A percentile compares a stretch with the other conserved stretches of the same genome.
phyloP scores from a whole-genome alignment of 1,140 invertebrate genomes.

The Drosophila kohkoa region DNA sequence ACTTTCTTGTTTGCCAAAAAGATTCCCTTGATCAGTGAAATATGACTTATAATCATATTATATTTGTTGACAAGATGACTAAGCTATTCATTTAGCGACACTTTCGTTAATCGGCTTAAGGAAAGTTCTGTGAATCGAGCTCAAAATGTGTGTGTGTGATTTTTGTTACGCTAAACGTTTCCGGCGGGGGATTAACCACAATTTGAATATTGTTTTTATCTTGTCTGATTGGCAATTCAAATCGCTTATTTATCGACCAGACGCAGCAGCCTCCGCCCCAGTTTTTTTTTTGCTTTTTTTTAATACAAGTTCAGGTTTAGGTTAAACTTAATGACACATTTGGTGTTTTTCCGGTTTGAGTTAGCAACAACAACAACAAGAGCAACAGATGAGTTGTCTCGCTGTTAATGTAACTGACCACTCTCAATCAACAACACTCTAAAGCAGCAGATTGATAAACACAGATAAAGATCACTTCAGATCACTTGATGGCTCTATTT shows the following conservation, averaged over 20 bases:
- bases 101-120: not conserved
- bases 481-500: slow-evolving; percentile 16
- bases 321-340: slow-evolving; percentile 14
- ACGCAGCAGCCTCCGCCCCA: not conserved
- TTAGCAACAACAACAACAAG: not conserved
- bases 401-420: slow-evolving; percentile 15
- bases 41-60: too few relatives aligned
- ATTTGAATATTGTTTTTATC: slow-evolving; percentile 24
- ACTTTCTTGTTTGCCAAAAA: too few relatives aligned
- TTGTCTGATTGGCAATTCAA: slow-evolving; percentile 9
- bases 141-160: not conserved
- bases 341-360: slow-evolving; percentile 21
- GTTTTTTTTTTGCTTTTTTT: not conserved
- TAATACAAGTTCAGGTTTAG: not conserved
- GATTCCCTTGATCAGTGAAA: too few relatives aligned
- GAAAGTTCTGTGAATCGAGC: not conserved
- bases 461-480: not conserved
- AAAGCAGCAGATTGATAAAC: not conserved
- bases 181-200: slow-evolving; percentile 4
- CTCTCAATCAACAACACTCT: not conserved
- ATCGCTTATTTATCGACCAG: slow-evolving; percentile 1
- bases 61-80: too few relatives aligned
- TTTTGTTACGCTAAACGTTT: slow-evolving; percentile 2
- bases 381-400: not conserved
- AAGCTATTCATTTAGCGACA: too few relatives aligned